Evolutionary conservation across 2,888 invertebrate species (phyloP).

Genomic region (Pristionchus japonicus): DNA sequence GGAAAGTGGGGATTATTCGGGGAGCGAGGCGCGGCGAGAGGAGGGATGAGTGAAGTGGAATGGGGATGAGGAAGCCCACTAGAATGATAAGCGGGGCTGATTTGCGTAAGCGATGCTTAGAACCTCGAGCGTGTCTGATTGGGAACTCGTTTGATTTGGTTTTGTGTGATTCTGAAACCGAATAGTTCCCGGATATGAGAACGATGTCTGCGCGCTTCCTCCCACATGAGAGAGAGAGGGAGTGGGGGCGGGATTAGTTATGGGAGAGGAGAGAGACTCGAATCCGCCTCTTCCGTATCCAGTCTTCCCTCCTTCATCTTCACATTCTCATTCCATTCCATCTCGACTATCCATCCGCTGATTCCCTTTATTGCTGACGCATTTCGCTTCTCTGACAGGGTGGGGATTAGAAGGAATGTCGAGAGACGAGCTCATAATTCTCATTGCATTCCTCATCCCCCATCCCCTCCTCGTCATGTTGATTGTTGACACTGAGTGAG

Average conservation of each 20-base stretch:
- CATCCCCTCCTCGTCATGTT: too few relatives aligned
- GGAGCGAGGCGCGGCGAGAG: not conserved
- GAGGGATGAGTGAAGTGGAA: not conserved
- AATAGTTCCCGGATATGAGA: not conserved
- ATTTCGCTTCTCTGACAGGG: too few relatives aligned
- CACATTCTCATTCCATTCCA: too few relatives aligned
- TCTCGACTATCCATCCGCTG: too few relatives aligned
- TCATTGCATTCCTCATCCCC: not conserved
- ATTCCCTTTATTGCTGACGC: too few relatives aligned
- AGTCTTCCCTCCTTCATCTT: not conserved
- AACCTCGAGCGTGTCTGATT: not conserved
- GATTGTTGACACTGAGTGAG: conserved; percentile 6
- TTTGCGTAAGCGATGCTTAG: not conserved
- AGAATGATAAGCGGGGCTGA: not conserved
- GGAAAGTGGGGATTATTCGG: too few relatives aligned
- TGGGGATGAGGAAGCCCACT: not conserved
- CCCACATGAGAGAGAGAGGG: not conserved
- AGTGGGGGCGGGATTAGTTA: not conserved
- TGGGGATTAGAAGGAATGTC: too few relatives aligned
- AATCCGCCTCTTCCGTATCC: not conserved
- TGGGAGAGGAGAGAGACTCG: not conserved
- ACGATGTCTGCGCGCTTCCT: not conserved
- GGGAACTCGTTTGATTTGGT: not conserved
- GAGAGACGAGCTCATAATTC: too few relatives aligned
- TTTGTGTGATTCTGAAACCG: not conserved